Base-by-base conservation (phyloP, 2,797 vertebrate genomes). In the Brachymystax lenok region DNA sequence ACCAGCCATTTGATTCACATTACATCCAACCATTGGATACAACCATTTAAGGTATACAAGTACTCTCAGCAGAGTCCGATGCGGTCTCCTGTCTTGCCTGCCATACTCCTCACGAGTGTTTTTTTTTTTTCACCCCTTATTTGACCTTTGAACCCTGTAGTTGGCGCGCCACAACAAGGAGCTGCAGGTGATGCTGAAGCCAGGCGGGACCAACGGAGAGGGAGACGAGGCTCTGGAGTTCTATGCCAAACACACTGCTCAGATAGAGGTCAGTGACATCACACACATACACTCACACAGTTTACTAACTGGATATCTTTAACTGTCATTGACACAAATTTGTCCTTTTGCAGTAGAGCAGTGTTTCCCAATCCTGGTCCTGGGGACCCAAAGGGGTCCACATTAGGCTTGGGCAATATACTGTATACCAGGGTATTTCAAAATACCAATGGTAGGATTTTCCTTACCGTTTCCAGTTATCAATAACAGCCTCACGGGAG, bases 111-210 rank as follows among this genome's bases (percentile, higher is more conserved):
- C 17, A 56, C 19, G 1, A 19, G 52, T 1, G 13, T 5, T 69
- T 77, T 69, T 46, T 13, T 5, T 69, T 77, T 69, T 46, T 13
- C 40, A 67, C 67, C 68, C 52, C 52, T 46, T 46, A 46, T 81
- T 83, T 59, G 13, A 16, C 5, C 21, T 56, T 72, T 5, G 74
- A 2, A 52, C 71, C 19, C 69, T 90, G 75, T 71, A 99, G 98
- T 78, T 99, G 91, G 98, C 98, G 3, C 96, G 98, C 51, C 98
- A 99, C 84, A 99, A 99, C 90, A 99, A 98, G 89, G 98, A 99
- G 87, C 93, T 99, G 70, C 97, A 97, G 89, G 93, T 94, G 67
- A 98, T 99, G 96, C 90, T 99, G 79, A 99, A 96, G 89, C 98
- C 98, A 0, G 96, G 96, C 72, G 96, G 94, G 77, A 88, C 95